phyloP scores from a whole-genome alignment of 2,888 invertebrate genomes.

The Pollenia griseotomentosa region DNA sequence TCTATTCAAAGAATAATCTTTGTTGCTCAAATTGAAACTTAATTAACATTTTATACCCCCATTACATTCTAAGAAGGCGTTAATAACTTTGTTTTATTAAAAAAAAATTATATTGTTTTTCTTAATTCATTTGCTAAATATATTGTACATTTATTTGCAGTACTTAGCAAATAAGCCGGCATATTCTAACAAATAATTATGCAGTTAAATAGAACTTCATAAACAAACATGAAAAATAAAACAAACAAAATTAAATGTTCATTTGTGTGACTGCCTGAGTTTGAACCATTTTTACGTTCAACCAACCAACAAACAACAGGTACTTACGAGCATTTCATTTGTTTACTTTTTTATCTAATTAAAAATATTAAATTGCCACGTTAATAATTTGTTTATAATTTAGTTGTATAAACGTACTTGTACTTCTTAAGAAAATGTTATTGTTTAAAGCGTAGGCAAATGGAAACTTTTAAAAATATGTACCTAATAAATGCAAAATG shows the following conservation, averaged over 20 bases:
- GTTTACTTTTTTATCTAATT: slow-evolving; percentile 69
- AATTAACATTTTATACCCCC: neutral
- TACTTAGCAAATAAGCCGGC: slow-evolving; percentile 51
- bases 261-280: slow-evolving; percentile 3
- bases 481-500: no score
- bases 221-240: slow-evolving; percentile 48
- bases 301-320: slow-evolving; percentile 36
- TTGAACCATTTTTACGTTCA: slow-evolving; percentile 1
- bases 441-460: no score
- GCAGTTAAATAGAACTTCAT: slow-evolving; percentile 64
- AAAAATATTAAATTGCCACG: slow-evolving; percentile 52
- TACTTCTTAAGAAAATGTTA: no score
- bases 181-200: slow-evolving; percentile 55
- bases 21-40: no score
- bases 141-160: slow-evolving; percentile 11
- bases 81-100: slow-evolving; percentile 45
- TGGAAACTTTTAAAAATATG: no score
- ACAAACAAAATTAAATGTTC: neutral
- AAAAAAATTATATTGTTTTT: slow-evolving; percentile 1
- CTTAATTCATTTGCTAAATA: slow-evolving; percentile 41
- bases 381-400: slow-evolving; percentile 7
- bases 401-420: no score
- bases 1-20: no score
- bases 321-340: slow-evolving; percentile 43
- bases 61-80: slow-evolving; percentile 29